These are phyloP conservation scores for Pygocentrus nattereri DNA, from an alignment of 2,797 vertebrate genomes.

Conservation along the genomic window DNA sequence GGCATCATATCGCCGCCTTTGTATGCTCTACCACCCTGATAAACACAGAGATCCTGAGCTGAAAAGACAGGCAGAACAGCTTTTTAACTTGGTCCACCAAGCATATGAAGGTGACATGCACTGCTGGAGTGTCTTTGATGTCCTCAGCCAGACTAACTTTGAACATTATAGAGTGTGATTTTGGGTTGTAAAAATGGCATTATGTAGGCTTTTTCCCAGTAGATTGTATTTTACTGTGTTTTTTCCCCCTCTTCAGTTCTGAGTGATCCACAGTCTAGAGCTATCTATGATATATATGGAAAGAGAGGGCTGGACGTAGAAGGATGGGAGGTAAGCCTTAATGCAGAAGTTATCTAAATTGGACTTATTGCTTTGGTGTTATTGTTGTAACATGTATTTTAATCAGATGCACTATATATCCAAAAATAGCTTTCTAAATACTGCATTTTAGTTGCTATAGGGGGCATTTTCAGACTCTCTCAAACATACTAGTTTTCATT, in stretches of 20 bases:
- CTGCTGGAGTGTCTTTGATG: background rate
- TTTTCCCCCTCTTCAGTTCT: conserved; percentile 84
- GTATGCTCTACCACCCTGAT: conserved; percentile 98
- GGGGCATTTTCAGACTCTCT: too few relatives aligned
- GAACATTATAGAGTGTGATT: background rate
- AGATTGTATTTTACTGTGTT: background rate
- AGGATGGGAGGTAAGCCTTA: conserved; percentile 94
- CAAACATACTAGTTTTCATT: too few relatives aligned
- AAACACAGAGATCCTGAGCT: conserved; percentile 97
- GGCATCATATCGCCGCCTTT: conserved; percentile 92
- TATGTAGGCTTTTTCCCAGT: background rate
- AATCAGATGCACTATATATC: background rate
- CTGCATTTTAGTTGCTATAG: too few relatives aligned
- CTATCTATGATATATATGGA: conserved; percentile 99
- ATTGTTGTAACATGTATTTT: background rate
- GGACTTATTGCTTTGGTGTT: background rate
- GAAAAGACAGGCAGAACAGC: conserved; percentile 92
- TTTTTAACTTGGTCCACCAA: conserved; percentile 96
- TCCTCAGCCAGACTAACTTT: background rate
- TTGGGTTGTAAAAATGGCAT: too few relatives aligned
- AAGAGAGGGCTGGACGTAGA: conserved; percentile 97
- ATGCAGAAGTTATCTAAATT: background rate
- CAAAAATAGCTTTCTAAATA: too few relatives aligned
- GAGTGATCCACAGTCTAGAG: conserved; percentile 94
- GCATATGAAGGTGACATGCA: conserved; percentile 91